phyloP scores from a whole-genome alignment of 2,797 vertebrate species.

The Phoeniculus purpureus region DNA sequence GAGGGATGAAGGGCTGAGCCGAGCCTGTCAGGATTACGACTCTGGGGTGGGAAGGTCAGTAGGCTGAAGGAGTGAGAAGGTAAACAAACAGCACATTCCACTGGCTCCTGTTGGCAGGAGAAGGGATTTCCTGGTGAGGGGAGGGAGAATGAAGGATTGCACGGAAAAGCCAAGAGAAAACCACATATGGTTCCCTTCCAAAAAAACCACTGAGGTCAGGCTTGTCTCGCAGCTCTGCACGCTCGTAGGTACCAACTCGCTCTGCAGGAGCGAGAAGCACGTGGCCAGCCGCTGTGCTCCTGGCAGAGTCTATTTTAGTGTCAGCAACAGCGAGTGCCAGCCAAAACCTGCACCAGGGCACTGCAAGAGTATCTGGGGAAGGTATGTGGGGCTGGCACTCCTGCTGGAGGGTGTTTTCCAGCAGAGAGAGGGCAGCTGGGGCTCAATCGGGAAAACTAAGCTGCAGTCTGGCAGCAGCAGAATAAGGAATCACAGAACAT shows the following conservation, averaged over 20 bases:
- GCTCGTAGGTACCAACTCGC: background rate
- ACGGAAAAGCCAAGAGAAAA: conserved; percentile 39
- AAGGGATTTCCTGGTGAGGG: conserved; percentile 27
- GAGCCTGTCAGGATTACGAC: conserved; percentile 3
- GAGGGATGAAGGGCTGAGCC: background rate
- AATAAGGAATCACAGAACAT: background rate
- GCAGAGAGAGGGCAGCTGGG: background rate
- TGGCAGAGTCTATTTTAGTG: background rate
- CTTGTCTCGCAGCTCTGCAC: background rate
- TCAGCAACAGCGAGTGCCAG: background rate
- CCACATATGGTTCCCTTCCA: conserved; percentile 22
- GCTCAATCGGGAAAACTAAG: background rate
- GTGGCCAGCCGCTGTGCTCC: background rate
- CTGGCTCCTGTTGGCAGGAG: conserved; percentile 34
- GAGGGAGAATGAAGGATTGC: background rate
- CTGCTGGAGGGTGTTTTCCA: background rate
- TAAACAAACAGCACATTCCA: conserved; percentile 63
- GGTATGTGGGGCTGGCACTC: background rate
- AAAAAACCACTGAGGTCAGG: background rate
- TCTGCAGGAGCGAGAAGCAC: background rate
- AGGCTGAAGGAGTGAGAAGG: conserved; percentile 54
- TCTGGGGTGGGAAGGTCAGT: conserved; percentile 21
- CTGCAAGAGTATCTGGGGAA: background rate
- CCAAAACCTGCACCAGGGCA: background rate
- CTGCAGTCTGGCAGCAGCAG: background rate